These are phyloP conservation scores for Heloderma charlesbogerti DNA, from an alignment of 2,113 vertebrate genomes.

Conservation along the genomic window DNA sequence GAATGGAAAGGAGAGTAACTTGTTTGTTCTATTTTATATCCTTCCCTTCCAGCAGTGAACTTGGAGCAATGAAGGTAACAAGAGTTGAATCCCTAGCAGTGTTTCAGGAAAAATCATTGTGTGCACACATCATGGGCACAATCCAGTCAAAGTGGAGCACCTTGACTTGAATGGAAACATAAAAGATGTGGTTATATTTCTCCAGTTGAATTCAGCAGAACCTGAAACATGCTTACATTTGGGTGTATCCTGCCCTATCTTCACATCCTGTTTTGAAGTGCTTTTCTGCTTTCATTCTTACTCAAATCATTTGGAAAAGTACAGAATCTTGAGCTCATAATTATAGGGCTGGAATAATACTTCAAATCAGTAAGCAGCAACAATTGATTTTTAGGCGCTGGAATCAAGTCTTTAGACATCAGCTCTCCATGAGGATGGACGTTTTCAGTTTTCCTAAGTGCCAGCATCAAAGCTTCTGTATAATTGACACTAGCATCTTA, in stretches of 20 bases:
- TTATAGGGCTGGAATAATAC: background rate
- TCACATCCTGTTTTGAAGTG: background rate
- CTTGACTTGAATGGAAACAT: background rate
- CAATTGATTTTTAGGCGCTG: background rate
- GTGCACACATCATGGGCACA: background rate
- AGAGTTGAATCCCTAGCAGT: background rate
- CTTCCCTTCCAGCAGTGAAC: background rate
- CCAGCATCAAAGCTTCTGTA: background rate
- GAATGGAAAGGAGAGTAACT: background rate
- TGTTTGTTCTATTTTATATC: background rate
- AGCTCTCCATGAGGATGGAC: background rate
- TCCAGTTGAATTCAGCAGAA: too few species aligned
- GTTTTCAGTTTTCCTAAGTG: background rate
- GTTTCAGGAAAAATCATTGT: background rate
- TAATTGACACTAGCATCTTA: background rate
- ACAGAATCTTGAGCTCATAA: background rate
- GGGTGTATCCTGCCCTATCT: background rate
- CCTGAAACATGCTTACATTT: background rate
- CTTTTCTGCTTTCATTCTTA: background rate
- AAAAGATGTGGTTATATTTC: background rate
- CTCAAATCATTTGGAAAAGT: background rate
- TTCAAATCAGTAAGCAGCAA: background rate
- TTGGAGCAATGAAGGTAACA: background rate
- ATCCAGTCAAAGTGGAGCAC: too few species aligned
- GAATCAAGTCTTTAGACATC: background rate